Evolutionary conservation across 2,113 vertebrate genomes (phyloP).

Genomic region (Oreotrochilus melanogaster): DNA sequence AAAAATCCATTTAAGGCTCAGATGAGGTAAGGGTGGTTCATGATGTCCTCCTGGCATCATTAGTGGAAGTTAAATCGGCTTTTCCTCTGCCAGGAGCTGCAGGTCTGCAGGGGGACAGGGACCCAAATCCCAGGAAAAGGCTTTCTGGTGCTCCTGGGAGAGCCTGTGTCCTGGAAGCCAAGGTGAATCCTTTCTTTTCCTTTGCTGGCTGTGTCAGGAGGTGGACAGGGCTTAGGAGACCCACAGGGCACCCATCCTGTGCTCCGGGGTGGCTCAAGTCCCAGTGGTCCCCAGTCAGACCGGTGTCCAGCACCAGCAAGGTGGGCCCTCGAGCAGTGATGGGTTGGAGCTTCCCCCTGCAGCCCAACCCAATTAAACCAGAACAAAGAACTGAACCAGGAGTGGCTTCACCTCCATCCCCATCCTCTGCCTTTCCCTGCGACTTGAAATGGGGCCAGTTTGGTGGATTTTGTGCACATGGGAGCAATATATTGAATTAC

Average conservation of each 20-base stretch:
- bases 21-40: constrained; percentile 8
- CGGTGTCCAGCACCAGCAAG: no score
- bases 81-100: not conserved
- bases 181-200: not conserved
- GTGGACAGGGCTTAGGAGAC: not conserved
- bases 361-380: not conserved
- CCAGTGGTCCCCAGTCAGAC: not conserved
- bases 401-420: not conserved
- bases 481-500: constrained; percentile 75
- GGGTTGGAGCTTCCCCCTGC: not conserved
- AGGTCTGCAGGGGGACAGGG: not conserved
- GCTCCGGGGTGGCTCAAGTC: not conserved
- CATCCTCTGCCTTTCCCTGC: not conserved
- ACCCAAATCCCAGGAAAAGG: not conserved
- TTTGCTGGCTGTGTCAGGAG: not conserved
- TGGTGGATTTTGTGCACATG: constrained; percentile 66
- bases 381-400: not conserved
- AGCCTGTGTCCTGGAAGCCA: rapidly evolving
- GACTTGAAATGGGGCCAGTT: constrained; percentile 50
- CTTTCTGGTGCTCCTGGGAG: not conserved
- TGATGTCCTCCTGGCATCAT: not conserved
- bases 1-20: constrained; percentile 63
- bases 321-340: no score
- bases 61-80: not conserved
- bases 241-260: not conserved